A percentile compares a stretch with the other conserved stretches of the same genome.
Evolutionary conservation across 2,888 invertebrate genomes (phyloP).

Genomic region (Drosophila picticornis): DNA sequence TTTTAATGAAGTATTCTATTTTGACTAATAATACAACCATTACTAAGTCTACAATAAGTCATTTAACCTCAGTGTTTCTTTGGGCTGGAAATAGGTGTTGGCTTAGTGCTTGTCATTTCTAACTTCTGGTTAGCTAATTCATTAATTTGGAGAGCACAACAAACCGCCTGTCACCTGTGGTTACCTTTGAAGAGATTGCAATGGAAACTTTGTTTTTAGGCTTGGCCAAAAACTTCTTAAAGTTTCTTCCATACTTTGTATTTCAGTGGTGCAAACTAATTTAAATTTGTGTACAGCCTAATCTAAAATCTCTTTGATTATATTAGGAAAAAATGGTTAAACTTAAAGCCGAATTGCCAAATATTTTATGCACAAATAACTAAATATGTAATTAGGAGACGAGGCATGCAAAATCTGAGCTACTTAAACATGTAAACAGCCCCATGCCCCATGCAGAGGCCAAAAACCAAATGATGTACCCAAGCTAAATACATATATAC

Average conservation of each 20-base stretch:
- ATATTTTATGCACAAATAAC: slow-evolving; percentile 70
- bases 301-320: slow-evolving; percentile 14
- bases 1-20: background rate
- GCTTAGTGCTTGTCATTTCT: background rate
- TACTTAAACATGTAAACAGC: slow-evolving; percentile 58
- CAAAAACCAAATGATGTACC: slow-evolving; percentile 40
- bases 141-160: background rate
- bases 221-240: background rate
- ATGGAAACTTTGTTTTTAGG: background rate
- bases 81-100: background rate
- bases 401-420: slow-evolving; percentile 38
- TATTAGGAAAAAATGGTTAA: slow-evolving; percentile 18
- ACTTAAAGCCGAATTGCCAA: slow-evolving; percentile 26
- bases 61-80: background rate
- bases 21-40: background rate
- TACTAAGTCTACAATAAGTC: background rate
- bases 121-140: background rate
- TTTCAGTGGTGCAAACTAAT: background rate
- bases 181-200: slow-evolving; percentile 7
- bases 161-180: slow-evolving; percentile 6
- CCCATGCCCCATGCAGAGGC: slow-evolving; percentile 16
- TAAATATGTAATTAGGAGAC: slow-evolving; percentile 61
- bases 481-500: slow-evolving; percentile 13
- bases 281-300: background rate
- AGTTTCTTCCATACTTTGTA: background rate